phyloP scores from a whole-genome alignment of 2,888 invertebrate genomes.

The Lymantria dispar region DNA sequence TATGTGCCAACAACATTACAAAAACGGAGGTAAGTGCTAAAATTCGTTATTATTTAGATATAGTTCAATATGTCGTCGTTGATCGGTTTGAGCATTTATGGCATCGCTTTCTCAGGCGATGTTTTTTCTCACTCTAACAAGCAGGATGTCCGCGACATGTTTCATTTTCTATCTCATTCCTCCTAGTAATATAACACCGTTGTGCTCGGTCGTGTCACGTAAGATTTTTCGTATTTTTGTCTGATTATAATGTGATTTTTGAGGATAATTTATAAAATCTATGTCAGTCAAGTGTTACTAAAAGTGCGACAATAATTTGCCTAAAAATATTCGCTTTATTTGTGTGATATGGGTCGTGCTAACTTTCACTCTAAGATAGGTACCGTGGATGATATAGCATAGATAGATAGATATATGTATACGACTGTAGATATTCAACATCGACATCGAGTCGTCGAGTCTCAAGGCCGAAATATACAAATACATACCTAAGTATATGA shows the following conservation, averaged over 20 bases:
- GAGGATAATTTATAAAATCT: slow-evolving; percentile 49
- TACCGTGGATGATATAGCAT: slow-evolving; percentile 66
- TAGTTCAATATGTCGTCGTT: slow-evolving; percentile 54
- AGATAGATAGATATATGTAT: slow-evolving; percentile 60
- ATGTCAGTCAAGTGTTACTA: slow-evolving; percentile 46
- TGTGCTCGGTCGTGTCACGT: slow-evolving; percentile 82
- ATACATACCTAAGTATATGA: slow-evolving; percentile 53
- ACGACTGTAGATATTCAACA: slow-evolving; percentile 75
- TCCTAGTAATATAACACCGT: slow-evolving; percentile 82
- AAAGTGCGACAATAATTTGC: slow-evolving; percentile 42
- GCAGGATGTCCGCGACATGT: slow-evolving; percentile 63
- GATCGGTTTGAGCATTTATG: slow-evolving; percentile 76
- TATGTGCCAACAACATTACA: slow-evolving; percentile 78
- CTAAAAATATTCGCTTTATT: slow-evolving; percentile 37
- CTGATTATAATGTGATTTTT: slow-evolving; percentile 56
- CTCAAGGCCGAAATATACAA: slow-evolving; percentile 81
- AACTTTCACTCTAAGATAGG: slow-evolving; percentile 82
- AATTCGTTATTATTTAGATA: slow-evolving; percentile 43
- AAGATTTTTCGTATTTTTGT: slow-evolving; percentile 79
- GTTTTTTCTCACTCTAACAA: slow-evolving; percentile 67
- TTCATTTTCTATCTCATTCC: slow-evolving; percentile 71
- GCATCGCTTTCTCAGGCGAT: slow-evolving; percentile 80
- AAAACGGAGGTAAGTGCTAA: slow-evolving; percentile 70
- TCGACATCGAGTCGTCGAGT: slow-evolving; percentile 76
- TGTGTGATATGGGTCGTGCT: slow-evolving; percentile 69